Percentiles rank a stretch among this genome's conserved stretches.
Evolutionary conservation across 64 coral and sea anemone genomes (phyloP).

Genomic region (Stichodactyla mertensii): DNA sequence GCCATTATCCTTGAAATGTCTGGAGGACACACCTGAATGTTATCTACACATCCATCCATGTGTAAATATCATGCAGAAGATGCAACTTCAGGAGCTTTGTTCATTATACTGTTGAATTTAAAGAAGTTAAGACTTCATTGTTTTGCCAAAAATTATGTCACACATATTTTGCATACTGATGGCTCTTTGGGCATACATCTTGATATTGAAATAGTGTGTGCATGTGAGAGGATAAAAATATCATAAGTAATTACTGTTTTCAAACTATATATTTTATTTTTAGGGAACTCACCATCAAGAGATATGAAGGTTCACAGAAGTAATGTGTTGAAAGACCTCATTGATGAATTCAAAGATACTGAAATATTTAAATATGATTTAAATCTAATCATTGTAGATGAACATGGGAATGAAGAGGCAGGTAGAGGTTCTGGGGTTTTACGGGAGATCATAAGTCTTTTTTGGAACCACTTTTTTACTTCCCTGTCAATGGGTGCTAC

Average conservation of each 20-base stretch:
- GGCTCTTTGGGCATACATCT: not conserved
- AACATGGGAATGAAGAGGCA: conserved; percentile 18
- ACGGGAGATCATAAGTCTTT: conserved; percentile 28
- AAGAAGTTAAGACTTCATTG: too few relatives aligned
- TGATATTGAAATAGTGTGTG: not conserved
- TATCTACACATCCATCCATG: not conserved
- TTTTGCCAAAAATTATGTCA: too few relatives aligned
- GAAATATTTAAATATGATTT: conserved; percentile 13
- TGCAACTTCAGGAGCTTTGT: too few relatives aligned
- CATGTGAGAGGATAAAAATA: not conserved
- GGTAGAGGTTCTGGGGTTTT: conserved; percentile 40
- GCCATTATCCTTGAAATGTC: not conserved
- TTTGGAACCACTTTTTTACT: conserved; percentile 31
- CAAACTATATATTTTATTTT: not conserved
- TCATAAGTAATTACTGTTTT: conserved; percentile 17
- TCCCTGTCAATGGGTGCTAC: conserved; percentile 27
- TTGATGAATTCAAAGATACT: conserved; percentile 25
- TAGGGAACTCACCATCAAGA: not conserved
- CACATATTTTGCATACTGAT: too few relatives aligned
- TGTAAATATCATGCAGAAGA: too few relatives aligned
- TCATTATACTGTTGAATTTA: too few relatives aligned
- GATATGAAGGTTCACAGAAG: not conserved
- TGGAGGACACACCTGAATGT: not conserved
- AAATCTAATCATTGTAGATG: conserved; percentile 12
- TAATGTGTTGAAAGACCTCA: conserved; percentile 30